Base-by-base conservation (phyloP, 2,113 vertebrate genomes). In the Phrynosoma platyrhinos region DNA sequence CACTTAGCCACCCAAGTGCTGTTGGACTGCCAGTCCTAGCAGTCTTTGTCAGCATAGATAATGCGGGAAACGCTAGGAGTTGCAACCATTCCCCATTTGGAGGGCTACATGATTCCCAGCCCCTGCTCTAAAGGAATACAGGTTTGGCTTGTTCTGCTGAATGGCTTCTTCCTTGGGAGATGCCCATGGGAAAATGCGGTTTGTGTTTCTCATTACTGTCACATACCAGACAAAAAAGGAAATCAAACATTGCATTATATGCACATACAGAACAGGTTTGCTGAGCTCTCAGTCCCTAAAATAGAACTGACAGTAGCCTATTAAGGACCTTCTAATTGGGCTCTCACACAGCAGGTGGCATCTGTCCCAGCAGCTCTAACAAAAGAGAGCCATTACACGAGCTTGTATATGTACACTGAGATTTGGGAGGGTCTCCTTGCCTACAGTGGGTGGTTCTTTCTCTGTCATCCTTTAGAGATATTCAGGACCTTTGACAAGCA, bases 271-370 rank as follows among this genome's bases (percentile, higher is more conserved):
- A 55, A 23, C 16, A 12, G 79, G n/a, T 53, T 81, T 80, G 14
- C 74, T 40, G 62, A 66, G 64, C 40, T 86, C 79, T 42, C 2
- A 40, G 12, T 40, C 36, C 27, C 79, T 68, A 30, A 82, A 66
- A 86, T 9, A 68, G 42, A 86, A 64, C 47, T 64, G 79, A 81
- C 42, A 36, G 47, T 40, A 66, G 78, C 55, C 74, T 87, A 40
- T 91, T 94, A 91, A 84, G 87, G 77, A 64, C 89, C 55, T 40
- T 52, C 82, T 93, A 88, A 93, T 91, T 86, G 92, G 88, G 52
- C 82, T 82, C n/a, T 18, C 55, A 53, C 69, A 64, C 36, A 20
- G 32, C 25, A 72, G 20, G 23, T 80, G 83, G 21, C 18, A 76
- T 90, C 36, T 90, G 25, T 75, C 79, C 78, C 82, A 32, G 0